Evolutionary conservation across 2,113 vertebrate species (phyloP), one percentile per base, ranked within the genome.

Genomic region (Entelurus aequoreus): DNA sequence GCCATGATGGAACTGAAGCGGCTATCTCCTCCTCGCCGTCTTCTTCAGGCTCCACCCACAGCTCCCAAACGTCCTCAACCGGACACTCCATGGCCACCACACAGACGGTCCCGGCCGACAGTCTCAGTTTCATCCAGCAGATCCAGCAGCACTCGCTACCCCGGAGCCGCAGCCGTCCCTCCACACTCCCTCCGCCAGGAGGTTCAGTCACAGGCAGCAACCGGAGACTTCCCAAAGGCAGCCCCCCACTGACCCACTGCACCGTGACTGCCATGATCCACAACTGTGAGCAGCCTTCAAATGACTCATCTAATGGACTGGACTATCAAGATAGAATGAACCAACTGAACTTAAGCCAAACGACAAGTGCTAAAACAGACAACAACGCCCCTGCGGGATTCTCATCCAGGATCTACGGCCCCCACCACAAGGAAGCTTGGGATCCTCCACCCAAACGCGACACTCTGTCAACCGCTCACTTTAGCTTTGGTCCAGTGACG

Each of bases 141-240:
- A 90, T 92, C 65, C 90, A 91, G 62, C 90, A 90, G 67, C 90
- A 91, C 71, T 92, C 92, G 0, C 72, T 92, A 28, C 90, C 91
- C 3, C 90, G 91, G 36, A 88, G 86, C 38, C 89, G 89, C 14
- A 88, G 84, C 71, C 88, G 90, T 0, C 88, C 76, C 37, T 87
- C 89, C 48, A 88, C 84, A 44, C 83, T 90, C 16, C 87, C 77
- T 50, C 81, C 78, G 0, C 79, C 77, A 9, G 83, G 77, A 28
- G 70, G 68, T 58, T 81, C 76, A 48, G 76, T 80, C 61, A 89
- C 76, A 48, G 77, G 81, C 62, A 90, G 81, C 64, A 79, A 50
- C 62, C 68, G 82, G 52, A 83, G 75, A 62, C 72, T 69, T 19
- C 65, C 62, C 37, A 88, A 83, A 62, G 48, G 51, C 37, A 82